Evolutionary conservation across 1,140 invertebrate species (phyloP).

Genomic region (Saccostrea echinata): DNA sequence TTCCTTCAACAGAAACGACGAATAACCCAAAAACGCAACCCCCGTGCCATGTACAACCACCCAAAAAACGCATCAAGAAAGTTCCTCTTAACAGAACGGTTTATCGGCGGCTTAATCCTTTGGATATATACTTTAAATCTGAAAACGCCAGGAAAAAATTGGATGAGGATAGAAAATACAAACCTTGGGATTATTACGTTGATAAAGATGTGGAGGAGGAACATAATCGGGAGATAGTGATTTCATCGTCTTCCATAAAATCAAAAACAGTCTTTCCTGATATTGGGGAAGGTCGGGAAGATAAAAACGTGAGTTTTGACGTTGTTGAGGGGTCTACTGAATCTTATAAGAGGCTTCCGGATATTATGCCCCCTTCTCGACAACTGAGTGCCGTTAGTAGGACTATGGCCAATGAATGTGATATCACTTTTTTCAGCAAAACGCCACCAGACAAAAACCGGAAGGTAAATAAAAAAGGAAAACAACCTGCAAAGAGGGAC

Average conservation of each 20-base stretch:
- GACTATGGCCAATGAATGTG: constrained; percentile 15
- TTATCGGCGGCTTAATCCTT: neutral
- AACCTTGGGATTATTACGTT: constrained; percentile 34
- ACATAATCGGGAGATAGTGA: neutral
- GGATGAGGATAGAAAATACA: constrained; percentile 22
- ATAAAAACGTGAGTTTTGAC: constrained; percentile 37
- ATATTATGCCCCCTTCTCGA: constrained; percentile 10
- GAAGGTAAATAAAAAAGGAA: constrained; percentile 27
- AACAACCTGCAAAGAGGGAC: neutral
- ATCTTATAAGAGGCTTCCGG: constrained; percentile 30
- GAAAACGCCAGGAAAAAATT: neutral
- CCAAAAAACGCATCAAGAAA: neutral
- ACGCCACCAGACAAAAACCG: constrained; percentile 21
- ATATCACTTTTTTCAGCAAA: constrained; percentile 4
- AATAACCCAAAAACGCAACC: neutral
- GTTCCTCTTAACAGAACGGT: neutral
- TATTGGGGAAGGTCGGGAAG: constrained; percentile 8
- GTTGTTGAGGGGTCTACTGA: neutral
- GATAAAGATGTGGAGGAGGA: constrained; percentile 38
- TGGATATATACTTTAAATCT: constrained; percentile 33
- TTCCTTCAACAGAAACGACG: neutral
- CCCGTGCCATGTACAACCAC: neutral
- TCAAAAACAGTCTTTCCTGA: constrained; percentile 27
- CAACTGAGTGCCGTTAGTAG: constrained; percentile 18
- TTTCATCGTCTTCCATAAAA: constrained; percentile 12